These are phyloP conservation scores for Gasteruption jaculator DNA, from an alignment of 2,888 invertebrate species.

Conservation along the genomic window DNA sequence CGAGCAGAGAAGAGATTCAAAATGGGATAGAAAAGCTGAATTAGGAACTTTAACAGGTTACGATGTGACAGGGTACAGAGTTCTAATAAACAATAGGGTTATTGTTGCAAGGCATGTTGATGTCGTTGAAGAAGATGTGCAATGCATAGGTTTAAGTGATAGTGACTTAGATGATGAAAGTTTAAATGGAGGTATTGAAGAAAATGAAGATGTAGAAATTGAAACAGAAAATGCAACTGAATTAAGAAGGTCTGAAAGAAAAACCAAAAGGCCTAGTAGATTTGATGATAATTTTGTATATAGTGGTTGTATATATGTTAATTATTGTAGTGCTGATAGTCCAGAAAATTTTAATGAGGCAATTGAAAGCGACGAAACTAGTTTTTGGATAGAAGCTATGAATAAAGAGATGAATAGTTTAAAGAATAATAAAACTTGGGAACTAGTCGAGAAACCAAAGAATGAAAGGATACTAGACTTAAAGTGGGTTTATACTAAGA, in stretches of 20 bases:
- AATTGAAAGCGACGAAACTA: not conserved
- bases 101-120: slow-evolving; percentile 12
- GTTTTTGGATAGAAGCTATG: not conserved
- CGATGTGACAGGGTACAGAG: slow-evolving; percentile 6
- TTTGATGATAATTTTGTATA: slow-evolving; percentile 1
- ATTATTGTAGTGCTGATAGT: slow-evolving; percentile 10
- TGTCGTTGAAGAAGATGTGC: slow-evolving; percentile 8
- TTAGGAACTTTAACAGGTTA: slow-evolving; percentile 11
- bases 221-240: not conserved
- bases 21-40: slow-evolving; percentile 10
- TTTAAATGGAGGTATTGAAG: not conserved
- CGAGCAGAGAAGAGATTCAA: slow-evolving; percentile 11
- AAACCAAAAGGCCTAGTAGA: not conserved
- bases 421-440: slow-evolving; percentile 15
- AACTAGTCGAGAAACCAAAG: slow-evolving; percentile 11
- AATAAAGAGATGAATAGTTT: slow-evolving; percentile 2
- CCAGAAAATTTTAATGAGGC: slow-evolving; percentile 8
- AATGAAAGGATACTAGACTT: slow-evolving; percentile 11
- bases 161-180: not conserved
- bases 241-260: not conserved
- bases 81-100: slow-evolving; percentile 8
- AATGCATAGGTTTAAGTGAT: slow-evolving; percentile 10
- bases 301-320: slow-evolving; percentile 4
- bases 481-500: slow-evolving; percentile 13
- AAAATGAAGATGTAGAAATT: slow-evolving; percentile 4